Conservation (phyloP, 2,113 vertebrate species). For the Platichthys stellatus region DNA sequence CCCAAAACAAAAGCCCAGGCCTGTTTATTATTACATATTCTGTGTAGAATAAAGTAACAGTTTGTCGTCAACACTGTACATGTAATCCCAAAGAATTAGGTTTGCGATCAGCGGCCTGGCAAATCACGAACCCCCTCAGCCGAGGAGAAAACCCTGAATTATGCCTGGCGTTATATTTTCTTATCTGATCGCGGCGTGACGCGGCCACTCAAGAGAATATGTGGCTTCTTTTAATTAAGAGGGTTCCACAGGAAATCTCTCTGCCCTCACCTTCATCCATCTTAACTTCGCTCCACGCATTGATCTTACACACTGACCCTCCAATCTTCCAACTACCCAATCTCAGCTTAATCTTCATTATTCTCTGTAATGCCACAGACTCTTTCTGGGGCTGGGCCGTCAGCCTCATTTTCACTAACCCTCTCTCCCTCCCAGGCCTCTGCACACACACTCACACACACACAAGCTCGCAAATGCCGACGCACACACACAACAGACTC, state of each 20-base stretch:
- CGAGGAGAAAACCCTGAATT: slow-evolving; percentile 33
- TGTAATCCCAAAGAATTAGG: neutral
- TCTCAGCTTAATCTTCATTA: slow-evolving; percentile 79
- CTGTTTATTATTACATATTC: slow-evolving; percentile 33
- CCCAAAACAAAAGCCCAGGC: slow-evolving; percentile 55
- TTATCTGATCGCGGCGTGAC: slow-evolving; percentile 41
- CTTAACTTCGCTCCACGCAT: slow-evolving; percentile 49
- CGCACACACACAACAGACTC: slow-evolving; percentile 1
- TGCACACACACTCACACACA: neutral
- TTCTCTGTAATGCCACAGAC: slow-evolving; percentile 60
- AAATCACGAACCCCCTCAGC: slow-evolving; percentile 14
- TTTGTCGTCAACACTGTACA: neutral
- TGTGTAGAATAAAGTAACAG: neutral
- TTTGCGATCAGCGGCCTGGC: neutral
- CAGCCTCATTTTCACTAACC: slow-evolving; percentile 15
- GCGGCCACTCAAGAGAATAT: slow-evolving; percentile 41
- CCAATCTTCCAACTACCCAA: slow-evolving; percentile 55
- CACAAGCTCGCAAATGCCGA: neutral
- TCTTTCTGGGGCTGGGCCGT: slow-evolving; percentile 21
- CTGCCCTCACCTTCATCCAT: slow-evolving; percentile 49
- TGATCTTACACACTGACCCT: slow-evolving; percentile 60
- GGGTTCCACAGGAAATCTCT: slow-evolving; percentile 56
- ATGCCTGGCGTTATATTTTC: slow-evolving; percentile 34
- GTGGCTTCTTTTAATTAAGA: slow-evolving; percentile 61
- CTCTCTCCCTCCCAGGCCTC: neutral